Base-by-base conservation (phyloP, 2,113 vertebrate genomes). In the Bubo blakistoni region DNA sequence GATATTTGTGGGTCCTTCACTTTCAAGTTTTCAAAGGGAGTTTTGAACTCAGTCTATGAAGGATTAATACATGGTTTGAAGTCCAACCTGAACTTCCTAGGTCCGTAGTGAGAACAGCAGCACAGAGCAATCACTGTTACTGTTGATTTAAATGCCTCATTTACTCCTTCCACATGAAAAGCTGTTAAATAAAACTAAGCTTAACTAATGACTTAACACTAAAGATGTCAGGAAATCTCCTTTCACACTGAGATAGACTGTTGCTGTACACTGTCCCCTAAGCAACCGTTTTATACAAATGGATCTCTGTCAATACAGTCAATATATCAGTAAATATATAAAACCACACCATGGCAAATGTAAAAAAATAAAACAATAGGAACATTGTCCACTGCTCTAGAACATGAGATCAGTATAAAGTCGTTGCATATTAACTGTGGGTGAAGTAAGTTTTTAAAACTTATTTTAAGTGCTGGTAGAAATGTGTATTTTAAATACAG, bases 331-430 rank as follows among this genome's bases (percentile, higher is more conserved):
- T 13, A 92, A 78, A 88, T 4, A 62, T 2, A 47, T 9, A 46
- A 87, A 85, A 61, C 3, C 7, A 57, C 26, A 36, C 3, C 18
- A 42, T 6, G 3, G 13, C 5, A 76, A 72, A n/a, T 16, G 19
- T 1, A 0, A 13, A 36, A 44, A 36, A 66, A 16, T 0, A 7
- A 25, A 71, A 34, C 1, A 54, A 18, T 2, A 52, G 3, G 30
- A 88, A 54, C 6, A 12, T 32, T 70, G 77, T 57, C 40, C 7
- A 40, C 16, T 65, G 8, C 7, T 72, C 15, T 67, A 69, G 36
- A 57, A 62, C 24, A 63, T 1, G 3, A 58, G 4, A 42, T 34
- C 27, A 58, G 5, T 25, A 58, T 66, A 49, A 74, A 89, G 26
- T 24, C 2, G 2, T 9, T 54, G 6, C 21, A 27, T 30, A 66